phyloP scores from a whole-genome alignment of 2,797 vertebrate genomes.

The Mormyrus proboscirostris region DNA sequence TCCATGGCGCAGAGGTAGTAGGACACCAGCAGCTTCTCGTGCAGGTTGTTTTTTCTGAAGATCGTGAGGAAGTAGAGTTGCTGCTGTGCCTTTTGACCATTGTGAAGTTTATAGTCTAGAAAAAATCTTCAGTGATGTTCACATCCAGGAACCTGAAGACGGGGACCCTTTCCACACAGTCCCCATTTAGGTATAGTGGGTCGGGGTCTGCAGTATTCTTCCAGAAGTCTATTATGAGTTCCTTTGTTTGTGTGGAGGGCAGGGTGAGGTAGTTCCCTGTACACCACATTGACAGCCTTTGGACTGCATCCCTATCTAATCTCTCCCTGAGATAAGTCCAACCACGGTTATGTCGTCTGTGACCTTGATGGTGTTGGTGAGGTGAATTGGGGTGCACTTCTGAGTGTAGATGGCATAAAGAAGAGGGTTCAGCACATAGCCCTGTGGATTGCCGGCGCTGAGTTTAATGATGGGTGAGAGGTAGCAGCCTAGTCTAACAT shows the following conservation, averaged over 20 bases:
- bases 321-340: background rate
- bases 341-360: background rate
- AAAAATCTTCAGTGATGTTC: background rate
- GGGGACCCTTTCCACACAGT: background rate
- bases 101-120: background rate
- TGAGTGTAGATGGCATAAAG: background rate
- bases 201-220: background rate
- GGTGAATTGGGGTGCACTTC: background rate
- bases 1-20: background rate
- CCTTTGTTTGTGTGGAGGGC: background rate
- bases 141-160: background rate
- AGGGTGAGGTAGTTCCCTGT: background rate
- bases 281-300: background rate
- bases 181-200: background rate
- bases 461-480: background rate
- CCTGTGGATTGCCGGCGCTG: background rate
- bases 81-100: background rate
- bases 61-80: background rate
- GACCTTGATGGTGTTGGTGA: background rate
- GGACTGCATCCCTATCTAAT: background rate
- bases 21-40: background rate
- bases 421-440: background rate
- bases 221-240: background rate
- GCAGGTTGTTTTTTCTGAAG: background rate
- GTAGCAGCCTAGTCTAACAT: background rate